A percentile compares a stretch with the other conserved stretches of the same genome.
These are phyloP conservation scores for Engystomops pustulosus DNA, from an alignment of 2,113 vertebrate genomes.

Conservation along the genomic window DNA sequence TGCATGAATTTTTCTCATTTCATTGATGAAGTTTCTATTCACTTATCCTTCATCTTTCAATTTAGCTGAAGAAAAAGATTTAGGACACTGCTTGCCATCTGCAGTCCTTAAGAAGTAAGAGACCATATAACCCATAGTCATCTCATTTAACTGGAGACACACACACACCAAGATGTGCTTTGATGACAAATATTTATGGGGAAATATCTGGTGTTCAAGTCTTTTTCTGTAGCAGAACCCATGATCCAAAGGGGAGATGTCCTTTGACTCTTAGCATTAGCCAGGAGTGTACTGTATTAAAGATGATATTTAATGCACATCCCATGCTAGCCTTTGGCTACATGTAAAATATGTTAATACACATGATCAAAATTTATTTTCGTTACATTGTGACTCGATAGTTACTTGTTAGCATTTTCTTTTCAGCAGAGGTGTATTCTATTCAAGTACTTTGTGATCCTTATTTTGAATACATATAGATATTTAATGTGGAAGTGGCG, in stretches of 20 bases:
- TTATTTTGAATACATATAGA: constrained; percentile 75
- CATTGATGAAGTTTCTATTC: constrained; percentile 80
- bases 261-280: neutral
- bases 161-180: neutral
- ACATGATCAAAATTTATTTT: constrained; percentile 92
- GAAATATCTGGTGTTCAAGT: constrained; percentile 1
- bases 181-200: neutral
- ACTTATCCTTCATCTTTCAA: constrained; percentile 75
- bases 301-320: constrained; percentile 67
- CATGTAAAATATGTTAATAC: constrained; percentile 97
- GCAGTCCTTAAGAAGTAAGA: neutral
- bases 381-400: constrained; percentile 90
- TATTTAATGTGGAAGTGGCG: constrained; percentile 80
- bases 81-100: neutral
- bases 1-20: constrained; percentile 86
- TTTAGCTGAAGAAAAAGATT: constrained; percentile 62
- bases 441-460: constrained; percentile 84
- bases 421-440: constrained; percentile 85
- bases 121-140: neutral
- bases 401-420: constrained; percentile 85
- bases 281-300: constrained; percentile 63
- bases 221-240: constrained; percentile 45
- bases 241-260: constrained; percentile 21
- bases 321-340: constrained; percentile 75
- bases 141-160: neutral